Conservation (phyloP, 2,113 vertebrate species). For the Machaerirhynchus nigripectus region DNA sequence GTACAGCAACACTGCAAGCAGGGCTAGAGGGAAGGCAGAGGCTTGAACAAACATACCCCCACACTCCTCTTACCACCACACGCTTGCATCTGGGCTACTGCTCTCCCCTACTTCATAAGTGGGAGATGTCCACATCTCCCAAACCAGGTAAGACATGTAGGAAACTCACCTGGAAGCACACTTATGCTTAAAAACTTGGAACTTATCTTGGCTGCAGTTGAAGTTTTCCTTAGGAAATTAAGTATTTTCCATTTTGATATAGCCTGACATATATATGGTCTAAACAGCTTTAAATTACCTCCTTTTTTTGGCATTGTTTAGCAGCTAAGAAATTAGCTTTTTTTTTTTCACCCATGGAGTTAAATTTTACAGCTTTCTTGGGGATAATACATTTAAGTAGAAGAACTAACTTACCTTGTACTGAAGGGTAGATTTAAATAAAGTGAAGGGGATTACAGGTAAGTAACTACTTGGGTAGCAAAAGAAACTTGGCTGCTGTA, state of each 20-base stretch:
- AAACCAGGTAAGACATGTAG: not conserved
- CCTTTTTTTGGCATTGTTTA: not conserved
- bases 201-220: not conserved
- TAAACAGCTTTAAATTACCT: not conserved
- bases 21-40: not conserved
- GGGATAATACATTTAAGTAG: not conserved
- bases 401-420: not conserved
- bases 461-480: not conserved
- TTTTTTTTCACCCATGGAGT: not conserved
- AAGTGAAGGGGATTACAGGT: not conserved
- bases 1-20: fast-evolving
- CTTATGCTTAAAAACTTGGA: not conserved
- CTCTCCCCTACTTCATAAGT: not conserved
- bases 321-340: not conserved
- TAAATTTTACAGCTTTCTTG: not conserved
- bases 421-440: not conserved
- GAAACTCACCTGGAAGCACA: not conserved
- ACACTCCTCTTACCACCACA: not conserved
- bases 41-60: not conserved
- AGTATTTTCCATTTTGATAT: not conserved
- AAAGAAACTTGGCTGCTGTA: not conserved
- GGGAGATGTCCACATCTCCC: not conserved
- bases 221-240: not conserved
- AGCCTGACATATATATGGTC: not conserved
- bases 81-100: not conserved